phyloP scores from a whole-genome alignment of 37 sponge, comb jelly and placozoan species.

The Cliona cf. orientalis region DNA sequence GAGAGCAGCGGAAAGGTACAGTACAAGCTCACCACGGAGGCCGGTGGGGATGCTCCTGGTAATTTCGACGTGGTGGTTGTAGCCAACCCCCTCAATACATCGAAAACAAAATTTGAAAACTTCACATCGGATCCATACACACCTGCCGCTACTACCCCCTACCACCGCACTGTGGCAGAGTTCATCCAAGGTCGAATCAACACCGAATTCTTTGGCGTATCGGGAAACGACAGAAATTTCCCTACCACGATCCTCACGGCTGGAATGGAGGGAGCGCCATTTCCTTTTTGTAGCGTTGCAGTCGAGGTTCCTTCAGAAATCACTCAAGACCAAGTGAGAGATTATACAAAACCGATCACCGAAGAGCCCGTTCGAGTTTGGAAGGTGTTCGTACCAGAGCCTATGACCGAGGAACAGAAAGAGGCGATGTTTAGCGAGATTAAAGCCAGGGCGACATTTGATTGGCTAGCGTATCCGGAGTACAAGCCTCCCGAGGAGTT shows the following conservation, averaged over 20 bases:
- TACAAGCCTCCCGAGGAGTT: constrained; percentile 78
- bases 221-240: constrained; percentile 22
- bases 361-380: constrained; percentile 59
- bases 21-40: constrained; percentile 18
- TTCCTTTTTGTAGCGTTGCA: constrained; percentile 59
- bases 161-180: constrained; percentile 79
- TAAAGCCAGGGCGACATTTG: constrained; percentile 10
- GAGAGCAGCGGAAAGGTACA: background rate
- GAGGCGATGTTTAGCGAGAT: constrained; percentile 43
- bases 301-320: constrained; percentile 60
- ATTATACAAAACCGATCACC: constrained; percentile 40
- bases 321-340: constrained; percentile 20
- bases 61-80: constrained; percentile 82
- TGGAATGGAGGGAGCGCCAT: constrained; percentile 31
- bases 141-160: constrained; percentile 38
- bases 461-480: constrained; percentile 90
- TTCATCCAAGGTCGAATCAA: constrained; percentile 75
- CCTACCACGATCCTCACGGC: constrained; percentile 67
- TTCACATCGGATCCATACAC: constrained; percentile 68
- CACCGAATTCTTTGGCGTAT: constrained; percentile 55
- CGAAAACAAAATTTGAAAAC: constrained; percentile 59
- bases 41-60: background rate
- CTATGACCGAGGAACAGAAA: constrained; percentile 59
- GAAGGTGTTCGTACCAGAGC: constrained; percentile 75
- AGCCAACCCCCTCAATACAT: constrained; percentile 69